Evolutionary conservation across 2,888 invertebrate species (phyloP), one percentile per base, ranked within the genome.

Genomic region (Pyrgus malvae): DNA sequence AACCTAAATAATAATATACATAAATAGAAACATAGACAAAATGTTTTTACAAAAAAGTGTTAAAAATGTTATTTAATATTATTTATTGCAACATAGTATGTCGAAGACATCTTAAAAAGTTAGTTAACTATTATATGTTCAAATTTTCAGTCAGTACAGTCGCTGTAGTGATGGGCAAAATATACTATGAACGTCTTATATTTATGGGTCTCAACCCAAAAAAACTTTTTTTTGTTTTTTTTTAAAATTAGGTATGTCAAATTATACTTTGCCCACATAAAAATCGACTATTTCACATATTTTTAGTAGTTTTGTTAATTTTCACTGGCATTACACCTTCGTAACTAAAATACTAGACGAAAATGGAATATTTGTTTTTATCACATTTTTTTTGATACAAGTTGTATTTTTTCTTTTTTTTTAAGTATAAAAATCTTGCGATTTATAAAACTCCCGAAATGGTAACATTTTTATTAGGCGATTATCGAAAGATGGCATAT

Each of bases 311-410:
- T 44, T 31, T 33, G 35, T 16, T 48, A 48, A 31, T 35, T 38
- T 19, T 33, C 33, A 48, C 48, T 55, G 48, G 33, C 42, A 23
- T 44, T 38, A 49, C 55, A 45, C 51, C 48, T 48, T 16, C 44
- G 50, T 56, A 72, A 68, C 71, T 75, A 76, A 68, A 61, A 64
- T 65, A 74, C 83, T 81, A 84, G 78, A 67, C 66, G 70, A 85
- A 85, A 85, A 87, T 85, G 85, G 87, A 85, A 87, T 84, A 70
- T 73, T 74, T 72, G 67, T 64, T 72, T 75, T 77, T 85, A 88
- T 87, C 87, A 88, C 87, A 88, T 76, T 70, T 70, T 70, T 70
- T 38, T 29, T 48, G 5, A 19, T 60, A 59, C 64, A 55, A 56
- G 61, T 53, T 56, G 25, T 29, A 29, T 8, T 38, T 45, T 42